Base-by-base conservation (phyloP, 2,888 invertebrate species). In the Alcis repandata region DNA sequence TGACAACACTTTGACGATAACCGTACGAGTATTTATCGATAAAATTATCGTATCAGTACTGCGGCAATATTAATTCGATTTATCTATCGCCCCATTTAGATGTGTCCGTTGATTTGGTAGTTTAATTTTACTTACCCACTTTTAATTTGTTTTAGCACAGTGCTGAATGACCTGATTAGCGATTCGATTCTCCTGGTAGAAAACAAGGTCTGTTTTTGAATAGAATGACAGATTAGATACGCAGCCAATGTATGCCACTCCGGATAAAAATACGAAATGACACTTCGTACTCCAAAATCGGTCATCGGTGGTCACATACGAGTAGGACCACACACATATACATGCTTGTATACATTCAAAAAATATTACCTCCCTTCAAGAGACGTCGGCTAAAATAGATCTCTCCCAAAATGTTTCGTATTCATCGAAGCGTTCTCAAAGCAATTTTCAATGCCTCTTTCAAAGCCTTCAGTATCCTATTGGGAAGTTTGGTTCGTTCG, bases 31-130 rank as follows among this genome's bases (percentile, higher is more conserved):
- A 67, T 65, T 63, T 69, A 73, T 73, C 66, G 71, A 70, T 66
- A 59, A 70, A 68, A 67, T 68, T 59, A 68, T 68, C 64, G 48
- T 68, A 67, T 69, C 70, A 36, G 46, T 41, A 63, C 59, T 54
- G 68, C 67, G 65, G 64, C 60, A 59, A 48, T 63, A 63, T 69
- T 70, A 70, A 72, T 69, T 70, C 65, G 68, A 68, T 53, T 70
- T 69, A 69, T 67, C 66, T 63, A 69, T 68, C 63, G 41, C 45
- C 68, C 49, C 62, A 66, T 64, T 63, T 66, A 63, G 62, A 63
- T 63, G 64, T 41, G 40, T 17, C 48, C 48, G 59, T 67, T 66
- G 63, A 67, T 68, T 51, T 49, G n/a, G 32, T 17, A 19, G 33
- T 17, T 51, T 56, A 59, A n/a, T 40, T 51, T 51, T 36, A 51